A percentile compares a stretch with the other conserved stretches of the same genome.
These are phyloP conservation scores for Myodes glareolus DNA, from an alignment of 2,113 vertebrate species.

Conservation along the genomic window DNA sequence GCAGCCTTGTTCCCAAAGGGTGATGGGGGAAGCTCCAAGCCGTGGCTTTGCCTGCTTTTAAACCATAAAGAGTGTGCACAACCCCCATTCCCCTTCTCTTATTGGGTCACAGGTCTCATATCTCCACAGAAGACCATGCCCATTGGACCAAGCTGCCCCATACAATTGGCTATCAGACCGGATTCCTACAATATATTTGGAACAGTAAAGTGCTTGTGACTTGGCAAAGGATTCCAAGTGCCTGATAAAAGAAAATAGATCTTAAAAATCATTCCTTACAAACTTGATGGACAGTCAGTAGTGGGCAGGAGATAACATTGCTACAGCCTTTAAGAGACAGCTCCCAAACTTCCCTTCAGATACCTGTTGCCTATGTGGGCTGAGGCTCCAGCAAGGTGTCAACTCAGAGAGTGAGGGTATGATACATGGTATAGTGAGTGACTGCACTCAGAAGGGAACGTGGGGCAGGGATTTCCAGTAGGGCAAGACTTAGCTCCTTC, in stretches of 20 bases:
- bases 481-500: not conserved
- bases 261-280: not conserved
- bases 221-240: not conserved
- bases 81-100: no score
- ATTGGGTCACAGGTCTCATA: no score
- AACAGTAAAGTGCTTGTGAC: not conserved
- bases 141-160: no score
- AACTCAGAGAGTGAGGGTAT: not conserved
- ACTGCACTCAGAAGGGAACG: not conserved
- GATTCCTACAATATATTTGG: no score
- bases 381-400: not conserved
- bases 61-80: no score
- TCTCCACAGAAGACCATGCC: no score
- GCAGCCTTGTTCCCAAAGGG: no score
- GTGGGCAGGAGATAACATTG: not conserved
- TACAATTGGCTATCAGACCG: no score
- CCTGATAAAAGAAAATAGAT: not conserved
- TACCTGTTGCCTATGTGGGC: no score
- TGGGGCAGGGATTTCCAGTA: not conserved
- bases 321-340: not conserved
- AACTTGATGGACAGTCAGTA: not conserved
- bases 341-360: not conserved
- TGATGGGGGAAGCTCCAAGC: no score
- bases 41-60: no score
- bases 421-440: no score